A percentile compares a stretch with the other conserved stretches of the same genome.
phyloP scores from a whole-genome alignment of 2,888 invertebrate genomes.

The Steinernema carpocapsae region DNA sequence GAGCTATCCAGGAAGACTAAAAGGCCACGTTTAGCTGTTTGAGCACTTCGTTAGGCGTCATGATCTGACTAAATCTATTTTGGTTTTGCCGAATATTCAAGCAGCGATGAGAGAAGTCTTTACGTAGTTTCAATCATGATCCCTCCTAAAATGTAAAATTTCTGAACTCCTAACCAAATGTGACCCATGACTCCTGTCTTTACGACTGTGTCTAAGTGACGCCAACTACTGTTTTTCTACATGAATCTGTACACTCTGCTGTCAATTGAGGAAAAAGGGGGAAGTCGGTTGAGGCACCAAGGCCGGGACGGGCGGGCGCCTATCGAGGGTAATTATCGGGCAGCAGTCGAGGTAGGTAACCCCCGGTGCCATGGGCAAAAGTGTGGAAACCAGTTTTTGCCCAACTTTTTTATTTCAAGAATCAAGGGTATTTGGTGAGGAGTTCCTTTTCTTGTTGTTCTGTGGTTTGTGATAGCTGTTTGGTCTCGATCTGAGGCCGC shows the following conservation, averaged over 20 bases:
- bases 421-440: neutral
- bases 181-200: neutral
- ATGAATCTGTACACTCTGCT: neutral
- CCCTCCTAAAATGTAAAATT: too few relatives aligned
- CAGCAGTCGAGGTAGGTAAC: conserved; percentile 27
- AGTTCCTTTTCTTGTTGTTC: neutral
- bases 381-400: conserved; percentile 3
- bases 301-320: conserved; percentile 30
- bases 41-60: too few relatives aligned
- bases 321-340: conserved; percentile 13
- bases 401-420: neutral
- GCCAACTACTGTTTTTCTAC: neutral
- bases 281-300: neutral
- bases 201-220: neutral
- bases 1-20: too few relatives aligned
- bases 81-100: too few relatives aligned
- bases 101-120: too few relatives aligned
- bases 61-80: too few relatives aligned
- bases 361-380: neutral
- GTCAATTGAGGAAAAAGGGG: neutral
- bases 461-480: too few relatives aligned
- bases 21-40: too few relatives aligned
- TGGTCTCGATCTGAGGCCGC: too few relatives aligned
- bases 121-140: too few relatives aligned
- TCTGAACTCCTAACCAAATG: too few relatives aligned